Conservation (phyloP, 2,888 invertebrate genomes). For the Tyria jacobaeae region DNA sequence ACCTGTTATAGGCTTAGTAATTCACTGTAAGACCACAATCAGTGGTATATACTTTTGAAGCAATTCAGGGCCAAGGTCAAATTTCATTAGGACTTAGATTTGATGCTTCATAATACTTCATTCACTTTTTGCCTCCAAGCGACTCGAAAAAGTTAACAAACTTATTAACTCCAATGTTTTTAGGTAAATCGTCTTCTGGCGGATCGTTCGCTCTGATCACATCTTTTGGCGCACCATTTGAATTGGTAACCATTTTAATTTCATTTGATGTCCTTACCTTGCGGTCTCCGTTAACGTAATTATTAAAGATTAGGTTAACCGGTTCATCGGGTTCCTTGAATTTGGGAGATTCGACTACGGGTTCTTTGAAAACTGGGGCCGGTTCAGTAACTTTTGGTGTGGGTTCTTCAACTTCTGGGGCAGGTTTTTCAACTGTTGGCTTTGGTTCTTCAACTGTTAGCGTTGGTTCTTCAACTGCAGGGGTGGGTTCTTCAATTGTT, state of each 20-base stretch:
- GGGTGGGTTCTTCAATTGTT: slow-evolving; percentile 24
- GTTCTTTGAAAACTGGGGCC: slow-evolving; percentile 20
- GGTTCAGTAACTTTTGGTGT: slow-evolving; percentile 23
- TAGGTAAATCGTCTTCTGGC: slow-evolving; percentile 80
- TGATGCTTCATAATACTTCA: slow-evolving; percentile 11
- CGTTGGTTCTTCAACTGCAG: slow-evolving; percentile 17
- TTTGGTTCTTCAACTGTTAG: background rate
- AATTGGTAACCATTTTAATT: slow-evolving; percentile 74
- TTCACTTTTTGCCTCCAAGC: slow-evolving; percentile 79
- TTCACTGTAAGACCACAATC: background rate
- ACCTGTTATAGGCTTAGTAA: background rate
- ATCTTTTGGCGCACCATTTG: slow-evolving; percentile 73
- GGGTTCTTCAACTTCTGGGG: background rate
- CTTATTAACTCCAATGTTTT: slow-evolving; percentile 82
- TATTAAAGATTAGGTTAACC: slow-evolving; percentile 10
- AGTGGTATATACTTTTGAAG: background rate
- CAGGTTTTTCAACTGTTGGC: background rate
- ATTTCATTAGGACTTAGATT: slow-evolving; percentile 8
- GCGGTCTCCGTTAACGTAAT: slow-evolving; percentile 57
- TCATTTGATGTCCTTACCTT: slow-evolving; percentile 75
- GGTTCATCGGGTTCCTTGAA: slow-evolving; percentile 15
- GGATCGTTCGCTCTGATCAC: slow-evolving; percentile 82
- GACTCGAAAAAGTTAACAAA: slow-evolving; percentile 84
- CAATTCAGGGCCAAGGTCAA: background rate
- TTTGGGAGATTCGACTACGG: slow-evolving; percentile 23